Evolutionary conservation across 2,113 vertebrate species (phyloP).

Genomic region (Antechinus flavipes): DNA sequence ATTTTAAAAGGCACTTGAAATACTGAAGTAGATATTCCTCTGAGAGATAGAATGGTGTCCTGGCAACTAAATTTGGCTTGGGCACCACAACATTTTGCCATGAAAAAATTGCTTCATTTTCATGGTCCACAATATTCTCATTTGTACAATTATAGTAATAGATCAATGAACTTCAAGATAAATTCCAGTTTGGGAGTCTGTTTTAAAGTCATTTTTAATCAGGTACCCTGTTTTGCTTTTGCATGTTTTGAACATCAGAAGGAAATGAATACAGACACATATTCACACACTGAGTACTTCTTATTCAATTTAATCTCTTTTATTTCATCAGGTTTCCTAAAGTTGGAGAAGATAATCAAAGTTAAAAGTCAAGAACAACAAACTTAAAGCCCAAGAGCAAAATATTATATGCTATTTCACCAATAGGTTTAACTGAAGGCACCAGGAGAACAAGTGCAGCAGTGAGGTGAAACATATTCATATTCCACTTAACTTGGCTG

Average conservation of each 20-base stretch:
- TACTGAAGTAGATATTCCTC: background rate
- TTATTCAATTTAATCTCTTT: background rate
- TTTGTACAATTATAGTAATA: background rate
- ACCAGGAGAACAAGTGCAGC: rapidly evolving
- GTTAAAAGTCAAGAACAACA: background rate
- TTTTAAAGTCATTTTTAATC: background rate
- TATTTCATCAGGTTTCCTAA: background rate
- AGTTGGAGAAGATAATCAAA: constrained; percentile 42
- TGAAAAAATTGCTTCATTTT: background rate
- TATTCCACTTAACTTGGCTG: constrained; percentile 43
- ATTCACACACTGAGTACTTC: background rate
- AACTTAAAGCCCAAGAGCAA: background rate
- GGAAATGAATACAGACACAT: background rate
- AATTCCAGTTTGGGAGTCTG: too few species aligned
- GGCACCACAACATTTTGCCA: background rate
- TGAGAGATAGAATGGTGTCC: background rate
- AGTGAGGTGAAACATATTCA: background rate
- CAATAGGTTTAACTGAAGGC: background rate
- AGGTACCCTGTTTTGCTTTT: background rate
- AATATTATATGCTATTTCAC: background rate
- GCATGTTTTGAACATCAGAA: background rate
- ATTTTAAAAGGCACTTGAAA: background rate
- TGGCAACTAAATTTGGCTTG: background rate
- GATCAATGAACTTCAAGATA: background rate
- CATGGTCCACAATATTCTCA: background rate